Percentiles rank a stretch among this genome's conserved stretches.
phyloP scores from a whole-genome alignment of 2,888 invertebrate genomes.

The Brachyptera risi region DNA sequence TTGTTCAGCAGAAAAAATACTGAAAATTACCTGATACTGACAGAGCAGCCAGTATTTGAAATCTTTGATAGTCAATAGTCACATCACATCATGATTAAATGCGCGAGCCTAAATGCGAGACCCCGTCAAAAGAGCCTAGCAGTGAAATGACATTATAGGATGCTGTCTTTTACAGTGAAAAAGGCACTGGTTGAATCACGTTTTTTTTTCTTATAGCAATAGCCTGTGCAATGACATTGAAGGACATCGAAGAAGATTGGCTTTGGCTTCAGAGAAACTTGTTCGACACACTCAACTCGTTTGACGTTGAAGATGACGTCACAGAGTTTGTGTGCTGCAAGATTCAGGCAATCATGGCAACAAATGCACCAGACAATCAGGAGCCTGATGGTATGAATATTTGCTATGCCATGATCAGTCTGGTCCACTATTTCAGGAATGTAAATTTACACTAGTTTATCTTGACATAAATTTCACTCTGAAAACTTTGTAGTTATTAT shows the following conservation, averaged over 20 bases:
- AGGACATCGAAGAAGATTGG: conserved; percentile 91
- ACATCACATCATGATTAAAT: too few relatives aligned
- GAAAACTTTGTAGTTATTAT: conserved; percentile 28
- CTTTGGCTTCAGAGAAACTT: conserved; percentile 88
- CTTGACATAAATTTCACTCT: conserved; percentile 1
- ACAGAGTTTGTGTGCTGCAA: conserved; percentile 95
- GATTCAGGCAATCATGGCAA: conserved; percentile 90
- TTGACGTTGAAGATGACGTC: conserved; percentile 90
- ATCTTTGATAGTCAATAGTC: too few relatives aligned
- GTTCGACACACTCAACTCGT: conserved; percentile 78
- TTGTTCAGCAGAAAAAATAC: too few relatives aligned
- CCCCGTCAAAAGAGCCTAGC: too few relatives aligned
- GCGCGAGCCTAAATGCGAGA: too few relatives aligned
- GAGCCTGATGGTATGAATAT: conserved; percentile 25
- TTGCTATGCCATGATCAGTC: too few relatives aligned
- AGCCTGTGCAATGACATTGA: conserved; percentile 79
- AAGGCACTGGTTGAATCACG: too few relatives aligned
- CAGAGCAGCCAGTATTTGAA: too few relatives aligned
- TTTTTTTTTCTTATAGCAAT: conserved; percentile 68
- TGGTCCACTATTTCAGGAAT: too few relatives aligned
- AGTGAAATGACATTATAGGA: too few relatives aligned
- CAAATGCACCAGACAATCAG: conserved; percentile 56
- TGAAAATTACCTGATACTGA: too few relatives aligned
- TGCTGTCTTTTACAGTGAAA: too few relatives aligned
- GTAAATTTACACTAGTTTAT: neutral